These are phyloP conservation scores for Pomacea canaliculata DNA, from an alignment of 2,888 invertebrate genomes.

Conservation along the genomic window DNA sequence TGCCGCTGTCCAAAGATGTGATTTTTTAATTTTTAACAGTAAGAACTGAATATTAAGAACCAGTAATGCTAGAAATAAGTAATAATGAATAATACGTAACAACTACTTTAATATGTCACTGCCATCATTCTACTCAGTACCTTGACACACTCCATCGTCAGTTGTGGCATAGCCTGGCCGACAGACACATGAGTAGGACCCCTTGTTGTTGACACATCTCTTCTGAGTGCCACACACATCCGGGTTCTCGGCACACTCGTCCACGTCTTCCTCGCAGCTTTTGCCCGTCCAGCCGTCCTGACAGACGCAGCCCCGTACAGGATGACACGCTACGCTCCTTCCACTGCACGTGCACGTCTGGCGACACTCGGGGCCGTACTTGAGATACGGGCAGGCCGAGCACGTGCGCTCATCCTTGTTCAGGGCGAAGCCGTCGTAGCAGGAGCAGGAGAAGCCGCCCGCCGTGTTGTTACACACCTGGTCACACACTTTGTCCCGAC, in stretches of 20 bases:
- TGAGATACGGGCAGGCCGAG: conserved; percentile 4
- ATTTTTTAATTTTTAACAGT: too few species aligned
- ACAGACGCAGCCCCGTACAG: conserved; percentile 39
- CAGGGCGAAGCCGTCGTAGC: conserved; percentile 23
- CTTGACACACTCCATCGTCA: background rate
- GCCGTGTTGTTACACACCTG: too few species aligned
- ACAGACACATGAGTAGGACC: conserved; percentile 32
- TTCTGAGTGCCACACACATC: conserved; percentile 16
- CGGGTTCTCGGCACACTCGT: conserved; percentile 33
- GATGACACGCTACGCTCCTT: conserved; percentile 27
- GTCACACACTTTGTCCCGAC: conserved; percentile 12
- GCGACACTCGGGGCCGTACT: conserved; percentile 33
- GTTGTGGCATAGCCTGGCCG: conserved; percentile 17
- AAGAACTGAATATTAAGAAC: too few species aligned
- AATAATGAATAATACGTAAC: too few species aligned
- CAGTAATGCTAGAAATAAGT: too few species aligned
- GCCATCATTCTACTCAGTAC: background rate
- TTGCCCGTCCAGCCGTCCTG: conserved; percentile 34
- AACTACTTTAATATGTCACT: too few species aligned
- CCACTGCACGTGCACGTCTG: conserved; percentile 30
- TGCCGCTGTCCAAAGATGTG: too few species aligned
- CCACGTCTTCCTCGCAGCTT: conserved; percentile 33
- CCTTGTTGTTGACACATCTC: conserved; percentile 31
- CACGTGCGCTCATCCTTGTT: conserved; percentile 18
- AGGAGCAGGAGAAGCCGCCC: conserved; percentile 26